Evolutionary conservation across 2,888 invertebrate genomes (phyloP), one percentile per base, ranked within the genome.

Genomic region (Ethmia dodecea): DNA sequence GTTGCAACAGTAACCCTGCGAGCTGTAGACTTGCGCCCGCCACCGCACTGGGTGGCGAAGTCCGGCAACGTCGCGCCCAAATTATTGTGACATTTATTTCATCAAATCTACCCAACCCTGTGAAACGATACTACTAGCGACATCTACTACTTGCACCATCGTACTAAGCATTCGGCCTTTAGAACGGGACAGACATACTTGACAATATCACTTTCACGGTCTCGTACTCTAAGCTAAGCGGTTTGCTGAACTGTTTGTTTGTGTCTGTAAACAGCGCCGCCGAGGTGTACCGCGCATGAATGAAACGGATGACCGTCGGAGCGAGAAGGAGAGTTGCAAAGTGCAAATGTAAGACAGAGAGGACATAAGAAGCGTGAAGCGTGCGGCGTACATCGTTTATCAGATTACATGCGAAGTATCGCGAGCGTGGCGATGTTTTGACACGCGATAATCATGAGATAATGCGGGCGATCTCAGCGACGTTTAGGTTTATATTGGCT

Each of bases 401-500:
- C 86, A 83, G 86, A 87, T 87, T 86, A 84, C 83, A 86, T 79
- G 84, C 84, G 84, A 84, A 84, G 86, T 86, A 87, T 84, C 83
- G 86, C 81, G 80, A 83, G 84, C 79, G 83, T 84, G 86, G 81
- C 79, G 81, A 86, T 87, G 86, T 87, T 87, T 86, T 87, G 86
- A 87, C 87, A 86, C 86, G 84, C 84, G 87, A 87, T 86, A 86
- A 86, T 86, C 84, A 83, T 77, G 73, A 84, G 86, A 84, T 87
- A 87, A 87, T 86, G 76, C 84, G 77, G 67, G 67, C 83, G 81
- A 84, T 86, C 84, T 83, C 77, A 59, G 59, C 65, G 72, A 72
- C 81, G 71, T 78, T 86, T 84, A 83, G 81, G 83, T 80, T 84
- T 78, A 84, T 80, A 81, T 81, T 84, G 71, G 78, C 78, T 83